A percentile compares a stretch with the other conserved stretches of the same genome.
phyloP scores from a whole-genome alignment of 64 coral and sea anemone species.

The Montipora sp. region DNA sequence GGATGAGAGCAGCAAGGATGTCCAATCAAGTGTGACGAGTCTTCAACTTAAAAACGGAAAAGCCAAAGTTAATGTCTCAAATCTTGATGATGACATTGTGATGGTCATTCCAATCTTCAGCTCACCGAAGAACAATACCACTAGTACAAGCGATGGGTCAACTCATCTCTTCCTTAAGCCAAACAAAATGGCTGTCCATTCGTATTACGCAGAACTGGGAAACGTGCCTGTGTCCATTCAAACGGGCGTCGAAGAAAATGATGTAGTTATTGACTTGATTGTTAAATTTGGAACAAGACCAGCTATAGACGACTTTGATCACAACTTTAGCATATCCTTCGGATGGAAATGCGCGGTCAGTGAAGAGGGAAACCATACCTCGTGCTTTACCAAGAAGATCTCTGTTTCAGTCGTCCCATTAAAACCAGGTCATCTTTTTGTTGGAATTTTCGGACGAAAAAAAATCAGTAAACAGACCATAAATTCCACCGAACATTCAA shows the following conservation, averaged over 20 bases:
- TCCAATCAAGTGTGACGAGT: conserved; percentile 53
- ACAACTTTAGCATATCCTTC: conserved; percentile 8
- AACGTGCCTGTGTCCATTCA: conserved; percentile 26
- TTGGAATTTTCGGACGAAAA: conserved; percentile 9
- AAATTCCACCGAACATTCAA: conserved; percentile 15
- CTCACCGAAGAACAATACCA: neutral
- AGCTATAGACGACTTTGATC: conserved; percentile 34
- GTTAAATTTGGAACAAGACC: conserved; percentile 58
- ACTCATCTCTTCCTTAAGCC: conserved; percentile 37
- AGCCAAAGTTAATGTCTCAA: conserved; percentile 24
- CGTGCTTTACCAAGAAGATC: conserved; percentile 4
- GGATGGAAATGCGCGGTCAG: neutral
- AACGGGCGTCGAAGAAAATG: conserved; percentile 10
- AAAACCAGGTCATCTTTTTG: conserved; percentile 39
- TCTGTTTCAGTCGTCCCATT: conserved; percentile 49
- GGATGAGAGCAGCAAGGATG: conserved; percentile 28
- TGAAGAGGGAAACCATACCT: neutral
- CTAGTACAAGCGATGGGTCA: neutral
- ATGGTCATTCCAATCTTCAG: conserved; percentile 48
- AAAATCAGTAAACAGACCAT: neutral
- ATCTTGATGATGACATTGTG: conserved; percentile 49
- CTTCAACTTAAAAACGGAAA: conserved; percentile 15
- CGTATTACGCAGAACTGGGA: conserved; percentile 28
- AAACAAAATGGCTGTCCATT: conserved; percentile 58
- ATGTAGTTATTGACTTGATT: conserved; percentile 14